These are phyloP conservation scores for Clepsis dumicolana DNA, from an alignment of 2,888 invertebrate species.

Conservation along the genomic window DNA sequence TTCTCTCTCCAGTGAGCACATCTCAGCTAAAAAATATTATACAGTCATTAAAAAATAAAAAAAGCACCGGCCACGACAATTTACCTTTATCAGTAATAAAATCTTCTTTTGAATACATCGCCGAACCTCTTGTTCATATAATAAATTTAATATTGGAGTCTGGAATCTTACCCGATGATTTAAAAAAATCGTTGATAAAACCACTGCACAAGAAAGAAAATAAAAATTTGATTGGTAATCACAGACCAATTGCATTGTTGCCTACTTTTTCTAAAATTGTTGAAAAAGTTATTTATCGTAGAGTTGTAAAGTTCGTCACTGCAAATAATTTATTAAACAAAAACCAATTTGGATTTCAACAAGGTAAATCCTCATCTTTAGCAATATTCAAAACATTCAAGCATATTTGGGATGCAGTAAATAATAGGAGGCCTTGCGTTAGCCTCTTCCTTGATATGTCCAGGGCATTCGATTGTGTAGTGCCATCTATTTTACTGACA, in stretches of 20 bases:
- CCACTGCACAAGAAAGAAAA: not conserved
- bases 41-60: too few relatives aligned
- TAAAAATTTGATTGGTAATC: not conserved
- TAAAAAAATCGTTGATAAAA: not conserved
- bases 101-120: too few relatives aligned
- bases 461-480: too few relatives aligned
- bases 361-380: not conserved
- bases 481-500: too few relatives aligned
- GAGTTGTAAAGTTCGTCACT: not conserved
- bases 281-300: not conserved
- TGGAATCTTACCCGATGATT: not conserved
- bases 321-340: not conserved
- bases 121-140: not conserved
- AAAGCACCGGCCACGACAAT: too few relatives aligned
- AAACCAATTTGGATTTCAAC: not conserved
- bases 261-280: not conserved
- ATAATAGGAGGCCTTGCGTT: too few relatives aligned
- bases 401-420: not conserved
- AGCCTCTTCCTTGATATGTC: too few relatives aligned
- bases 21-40: too few relatives aligned
- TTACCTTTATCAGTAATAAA: too few relatives aligned
- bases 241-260: not conserved
- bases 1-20: too few relatives aligned
- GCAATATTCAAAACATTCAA: not conserved
- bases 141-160: not conserved